A percentile compares a stretch with the other conserved stretches of the same genome.
Conservation (phyloP, 2,797 vertebrate genomes). For the Spinibarbus caldwelli region DNA sequence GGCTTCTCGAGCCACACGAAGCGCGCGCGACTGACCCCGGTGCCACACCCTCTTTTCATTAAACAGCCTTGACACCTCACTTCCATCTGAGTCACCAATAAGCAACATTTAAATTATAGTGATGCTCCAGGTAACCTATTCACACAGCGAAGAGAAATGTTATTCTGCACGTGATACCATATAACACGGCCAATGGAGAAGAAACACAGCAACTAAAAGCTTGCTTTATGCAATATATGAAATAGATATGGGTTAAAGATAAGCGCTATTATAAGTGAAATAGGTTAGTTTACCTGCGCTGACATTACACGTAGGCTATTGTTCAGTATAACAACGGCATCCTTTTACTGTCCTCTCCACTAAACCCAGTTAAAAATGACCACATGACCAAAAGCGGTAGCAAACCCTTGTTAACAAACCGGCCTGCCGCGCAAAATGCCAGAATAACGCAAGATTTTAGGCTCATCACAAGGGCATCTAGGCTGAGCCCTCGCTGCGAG, state of each 20-base stretch:
- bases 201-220: not conserved
- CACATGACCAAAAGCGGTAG: not conserved
- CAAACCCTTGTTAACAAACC: not conserved
- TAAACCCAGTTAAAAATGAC: not conserved
- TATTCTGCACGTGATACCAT: not conserved
- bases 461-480: not conserved
- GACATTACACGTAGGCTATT: conserved; percentile 5
- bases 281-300: conserved; percentile 16
- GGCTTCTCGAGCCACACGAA: conserved; percentile 38
- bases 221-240: not conserved
- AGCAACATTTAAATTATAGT: not conserved
- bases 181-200: not conserved
- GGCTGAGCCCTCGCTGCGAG: not conserved
- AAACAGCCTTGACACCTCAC: conserved; percentile 21
- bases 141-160: not conserved
- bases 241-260: not conserved
- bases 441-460: not conserved
- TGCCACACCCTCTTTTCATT: conserved; percentile 80
- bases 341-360: not conserved
- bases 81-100: not conserved
- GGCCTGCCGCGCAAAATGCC: conserved; percentile 28
- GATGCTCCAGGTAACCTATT: not conserved
- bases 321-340: conserved; percentile 9
- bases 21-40: conserved; percentile 69
- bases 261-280: not conserved